Base-by-base conservation (phyloP, 2,888 invertebrate species). In the Tiliacea aurago region DNA sequence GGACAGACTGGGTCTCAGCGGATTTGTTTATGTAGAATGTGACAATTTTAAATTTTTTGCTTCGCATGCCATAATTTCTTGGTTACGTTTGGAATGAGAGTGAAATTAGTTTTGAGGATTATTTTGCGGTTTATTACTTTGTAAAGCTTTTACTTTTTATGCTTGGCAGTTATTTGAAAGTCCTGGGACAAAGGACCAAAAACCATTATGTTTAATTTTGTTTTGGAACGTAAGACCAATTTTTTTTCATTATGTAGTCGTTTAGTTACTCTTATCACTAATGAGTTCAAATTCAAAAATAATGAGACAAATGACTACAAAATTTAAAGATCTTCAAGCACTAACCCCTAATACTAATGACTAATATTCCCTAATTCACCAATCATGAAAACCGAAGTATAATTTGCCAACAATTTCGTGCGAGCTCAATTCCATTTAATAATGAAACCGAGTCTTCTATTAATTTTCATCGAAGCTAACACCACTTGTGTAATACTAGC, bases 11-110 rank as follows among this genome's bases (percentile, higher is more conserved):
- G 64, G 73, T 85, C 85, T 78, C 86, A n/a, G 66, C 43, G 82
- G 89, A 78, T 81, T 81, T 84, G 74, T 76, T 83, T 75, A 77
- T 81, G 67, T 78, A 80, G 72, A 80, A 76, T 75, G 76, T 73
- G 75, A 73, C 78, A 84, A 82, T 82, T 74, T 82, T 69, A 66
- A 67, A 76, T 81, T 76, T 72, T 76, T 85, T 74, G 70, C 66
- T 76, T 66, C 56, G 23, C 61, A 65, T 67, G 56, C 62, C 77
- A 78, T 73, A 63, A 77, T 81, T 76, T 80, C 61, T 67, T 58
- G 73, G 73, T 61, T 73, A 68, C 33, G 62, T 84, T 72, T 65
- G 47, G 63, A 78, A 73, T 73, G 63, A 69, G 65, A 65, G 63
- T 59, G 83, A 51, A 81, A 83, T 83, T 81, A 84, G 71, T 81